A percentile compares a stretch with the other conserved stretches of the same genome.
Conservation (phyloP, 2,797 vertebrate genomes). For the Falco naumanni region DNA sequence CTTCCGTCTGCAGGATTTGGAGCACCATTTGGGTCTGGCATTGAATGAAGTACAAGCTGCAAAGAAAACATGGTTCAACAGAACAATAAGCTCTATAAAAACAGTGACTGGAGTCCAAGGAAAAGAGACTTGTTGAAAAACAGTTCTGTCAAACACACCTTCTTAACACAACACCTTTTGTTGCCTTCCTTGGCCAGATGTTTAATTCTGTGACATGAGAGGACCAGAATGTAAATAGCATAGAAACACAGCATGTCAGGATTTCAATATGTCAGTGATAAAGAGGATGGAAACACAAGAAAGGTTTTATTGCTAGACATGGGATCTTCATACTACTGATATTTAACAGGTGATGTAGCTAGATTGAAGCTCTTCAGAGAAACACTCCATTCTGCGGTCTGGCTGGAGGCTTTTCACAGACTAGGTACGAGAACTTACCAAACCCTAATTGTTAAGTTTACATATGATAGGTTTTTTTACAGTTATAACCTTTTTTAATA, state of each 20-base stretch:
- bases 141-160: conserved; percentile 63
- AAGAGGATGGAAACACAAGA: conserved; percentile 65
- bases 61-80: conserved; percentile 99
- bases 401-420: conserved; percentile 82
- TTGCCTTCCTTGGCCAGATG: conserved; percentile 80
- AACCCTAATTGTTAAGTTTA: conserved; percentile 80
- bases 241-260: conserved; percentile 78
- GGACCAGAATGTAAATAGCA: conserved; percentile 80
- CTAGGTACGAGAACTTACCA: conserved; percentile 83
- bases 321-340: conserved; percentile 90
- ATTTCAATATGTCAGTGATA: conserved; percentile 76
- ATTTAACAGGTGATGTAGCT: conserved; percentile 77
- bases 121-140: conserved; percentile 93
- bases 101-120: conserved; percentile 97
- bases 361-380: conserved; percentile 71
- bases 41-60: conserved; percentile 96
- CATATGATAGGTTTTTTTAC: conserved; percentile 79
- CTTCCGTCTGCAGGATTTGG: conserved; percentile 86
- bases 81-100: conserved; percentile 98
- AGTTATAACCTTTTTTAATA: conserved; percentile 80
- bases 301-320: conserved; percentile 72
- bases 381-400: conserved; percentile 78
- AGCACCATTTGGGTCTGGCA: conserved; percentile 95
- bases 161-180: conserved; percentile 79
- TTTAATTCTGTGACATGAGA: conserved; percentile 79